Conservation (phyloP, 2,113 vertebrate species). For the Rhinopomastus cyanomelas region DNA sequence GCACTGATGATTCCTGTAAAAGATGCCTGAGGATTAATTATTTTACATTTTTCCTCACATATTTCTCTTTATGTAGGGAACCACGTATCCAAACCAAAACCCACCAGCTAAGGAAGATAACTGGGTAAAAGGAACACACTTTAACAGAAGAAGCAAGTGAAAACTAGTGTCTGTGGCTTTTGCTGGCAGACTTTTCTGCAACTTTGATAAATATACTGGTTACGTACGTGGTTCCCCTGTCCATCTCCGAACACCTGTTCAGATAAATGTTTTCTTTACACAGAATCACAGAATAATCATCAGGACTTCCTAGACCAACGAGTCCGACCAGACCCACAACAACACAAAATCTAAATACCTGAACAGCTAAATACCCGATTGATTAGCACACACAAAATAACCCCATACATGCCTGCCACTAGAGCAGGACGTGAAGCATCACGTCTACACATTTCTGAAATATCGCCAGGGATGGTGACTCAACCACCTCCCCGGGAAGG, state of each 20-base stretch:
- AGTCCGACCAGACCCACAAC: too few relatives aligned
- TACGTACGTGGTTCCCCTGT: neutral
- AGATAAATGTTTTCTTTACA: neutral
- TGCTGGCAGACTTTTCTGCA: neutral
- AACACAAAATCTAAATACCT: too few relatives aligned
- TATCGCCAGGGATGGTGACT: too few relatives aligned
- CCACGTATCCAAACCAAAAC: neutral
- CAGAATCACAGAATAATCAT: too few relatives aligned
- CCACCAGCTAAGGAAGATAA: neutral
- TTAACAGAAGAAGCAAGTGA: neutral
- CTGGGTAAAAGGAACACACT: rapidly evolving
- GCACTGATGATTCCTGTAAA: neutral
- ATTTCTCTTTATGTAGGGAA: neutral
- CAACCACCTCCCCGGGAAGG: too few relatives aligned
- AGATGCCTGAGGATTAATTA: neutral
- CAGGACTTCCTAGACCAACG: too few relatives aligned
- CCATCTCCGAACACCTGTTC: neutral
- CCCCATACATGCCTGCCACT: too few relatives aligned
- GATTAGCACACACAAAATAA: too few relatives aligned
- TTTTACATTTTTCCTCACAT: neutral
- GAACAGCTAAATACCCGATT: too few relatives aligned
- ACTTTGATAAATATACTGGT: neutral
- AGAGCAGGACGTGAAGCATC: too few relatives aligned
- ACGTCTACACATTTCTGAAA: too few relatives aligned
- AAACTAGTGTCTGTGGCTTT: neutral